Conservation (phyloP, 2,113 vertebrate species). For the Mirza zaza region DNA sequence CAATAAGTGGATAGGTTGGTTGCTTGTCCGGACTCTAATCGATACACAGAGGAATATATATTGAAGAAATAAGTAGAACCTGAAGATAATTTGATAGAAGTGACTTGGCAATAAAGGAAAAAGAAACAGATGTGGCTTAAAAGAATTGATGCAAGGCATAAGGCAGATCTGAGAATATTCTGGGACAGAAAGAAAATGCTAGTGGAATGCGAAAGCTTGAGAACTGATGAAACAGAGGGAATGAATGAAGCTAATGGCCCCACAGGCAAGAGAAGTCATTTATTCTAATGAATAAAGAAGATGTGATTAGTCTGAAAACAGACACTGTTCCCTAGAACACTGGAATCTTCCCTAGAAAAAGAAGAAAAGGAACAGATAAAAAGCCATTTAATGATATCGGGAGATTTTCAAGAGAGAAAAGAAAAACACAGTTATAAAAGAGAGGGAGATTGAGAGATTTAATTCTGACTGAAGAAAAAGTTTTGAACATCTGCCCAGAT, state of each 20-base stretch:
- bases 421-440: neutral
- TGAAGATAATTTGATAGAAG: neutral
- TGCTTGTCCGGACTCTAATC: neutral
- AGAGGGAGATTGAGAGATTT: neutral
- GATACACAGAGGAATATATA: neutral
- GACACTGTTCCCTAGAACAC: neutral
- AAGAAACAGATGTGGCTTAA: neutral
- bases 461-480: neutral
- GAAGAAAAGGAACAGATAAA: neutral
- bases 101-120: neutral
- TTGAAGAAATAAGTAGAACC: neutral
- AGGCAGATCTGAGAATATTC: neutral
- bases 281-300: conserved; percentile 26
- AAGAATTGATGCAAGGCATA: neutral
- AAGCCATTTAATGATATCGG: neutral
- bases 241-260: neutral
- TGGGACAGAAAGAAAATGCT: neutral
- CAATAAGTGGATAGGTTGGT: neutral
- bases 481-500: neutral
- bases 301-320: conserved; percentile 29
- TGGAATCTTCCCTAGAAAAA: neutral
- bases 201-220: neutral
- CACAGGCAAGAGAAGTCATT: conserved; percentile 33
- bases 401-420: neutral
- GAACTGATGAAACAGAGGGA: neutral